Evolutionary conservation across 2,113 vertebrate genomes (phyloP), one percentile per base, ranked within the genome.

Genomic region (Aphelocoma coerulescens): DNA sequence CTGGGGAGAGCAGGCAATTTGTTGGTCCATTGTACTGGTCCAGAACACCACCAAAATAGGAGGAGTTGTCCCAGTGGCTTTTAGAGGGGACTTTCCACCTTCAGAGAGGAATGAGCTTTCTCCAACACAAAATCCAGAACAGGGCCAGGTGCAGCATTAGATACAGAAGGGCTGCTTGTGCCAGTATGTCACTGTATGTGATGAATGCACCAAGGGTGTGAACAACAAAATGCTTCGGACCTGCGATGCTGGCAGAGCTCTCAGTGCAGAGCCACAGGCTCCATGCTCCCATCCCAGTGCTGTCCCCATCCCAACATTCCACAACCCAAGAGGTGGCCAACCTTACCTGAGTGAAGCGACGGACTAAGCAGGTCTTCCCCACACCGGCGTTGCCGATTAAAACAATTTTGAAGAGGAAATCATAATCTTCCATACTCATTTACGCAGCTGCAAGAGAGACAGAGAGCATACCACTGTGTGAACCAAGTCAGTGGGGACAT

Each of bases 371-470:
- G 96, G 99, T 99, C 98, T 99, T 99, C 88, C 99, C 99, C 93
- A 99, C 99, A 26, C 99, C 99, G n/a, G 99, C 99, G 93, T 99
- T 99, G 98, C 99, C 99, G 35, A 99, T 99, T 95, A 99, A 99
- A 97, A 99, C 99, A 97, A 99, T 99, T 98, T 99, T 99, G 98
- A 99, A 99, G 96, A 99, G 98, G 98, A 99, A 99, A 98, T 99
- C 99, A 99, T 99, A 99, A 99, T 99, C 99, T 99, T 99, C 99
- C 99, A 99, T 99, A 98, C 99, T 99, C 99, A 99, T 98, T 98
- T 97, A 97, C 97, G 97, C 98, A 98, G 98, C 99, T 99, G 98
- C 58, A 96, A 95, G 75, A 73, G 80, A 97, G 94, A 95, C 54
- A 86, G 52, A 93, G 35, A 81, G 41, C 4, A 3, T 37, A 27